Conservation (phyloP, 2,113 vertebrate species). For the Eidolon helvum region DNA sequence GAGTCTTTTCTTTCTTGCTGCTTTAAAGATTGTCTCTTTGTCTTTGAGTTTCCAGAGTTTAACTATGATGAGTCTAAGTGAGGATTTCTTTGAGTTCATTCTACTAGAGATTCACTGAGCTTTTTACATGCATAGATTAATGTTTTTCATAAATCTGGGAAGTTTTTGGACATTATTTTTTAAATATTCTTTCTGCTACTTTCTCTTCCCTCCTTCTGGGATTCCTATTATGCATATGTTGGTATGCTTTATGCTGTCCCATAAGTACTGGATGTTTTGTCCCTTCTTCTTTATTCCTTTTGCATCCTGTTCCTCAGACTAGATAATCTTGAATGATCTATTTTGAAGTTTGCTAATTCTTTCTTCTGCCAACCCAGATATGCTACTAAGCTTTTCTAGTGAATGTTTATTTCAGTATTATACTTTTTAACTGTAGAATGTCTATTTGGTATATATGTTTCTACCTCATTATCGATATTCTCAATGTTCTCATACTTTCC, state of each 20-base stretch:
- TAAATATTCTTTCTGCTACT: neutral
- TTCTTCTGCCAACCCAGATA: neutral
- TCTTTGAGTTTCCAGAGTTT: neutral
- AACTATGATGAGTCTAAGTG: neutral
- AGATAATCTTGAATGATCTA: neutral
- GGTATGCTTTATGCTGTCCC: neutral
- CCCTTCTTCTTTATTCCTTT: neutral
- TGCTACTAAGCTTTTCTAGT: neutral
- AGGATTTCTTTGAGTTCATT: neutral
- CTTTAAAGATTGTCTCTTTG: neutral
- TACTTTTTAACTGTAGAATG: neutral
- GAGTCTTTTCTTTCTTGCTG: slow-evolving; percentile 16
- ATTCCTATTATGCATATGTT: neutral
- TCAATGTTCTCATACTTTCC: neutral
- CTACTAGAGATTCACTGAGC: neutral
- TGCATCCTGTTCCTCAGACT: neutral
- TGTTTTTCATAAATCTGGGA: neutral
- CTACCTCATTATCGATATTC: neutral
- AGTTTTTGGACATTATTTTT: neutral
- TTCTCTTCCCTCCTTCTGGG: neutral
- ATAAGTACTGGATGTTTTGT: neutral
- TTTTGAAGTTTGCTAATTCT: neutral
- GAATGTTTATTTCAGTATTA: neutral
- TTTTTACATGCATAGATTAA: neutral
- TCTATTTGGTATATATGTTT: neutral